Evolutionary conservation across 2,888 invertebrate genomes (phyloP).

Genomic region (Caenorhabditis sulstoni): DNA sequence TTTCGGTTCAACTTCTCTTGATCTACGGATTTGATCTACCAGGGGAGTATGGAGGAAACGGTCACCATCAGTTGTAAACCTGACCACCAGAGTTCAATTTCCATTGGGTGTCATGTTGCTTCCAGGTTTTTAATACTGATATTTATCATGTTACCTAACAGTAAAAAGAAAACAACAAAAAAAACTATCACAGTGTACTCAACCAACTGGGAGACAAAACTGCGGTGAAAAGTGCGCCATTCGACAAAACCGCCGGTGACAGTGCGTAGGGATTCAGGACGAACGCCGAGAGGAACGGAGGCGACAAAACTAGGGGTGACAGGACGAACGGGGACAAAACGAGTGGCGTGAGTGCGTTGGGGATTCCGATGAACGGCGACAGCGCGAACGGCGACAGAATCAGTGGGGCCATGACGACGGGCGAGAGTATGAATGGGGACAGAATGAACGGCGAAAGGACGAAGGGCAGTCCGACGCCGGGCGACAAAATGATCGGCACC

Average conservation of each 20-base stretch:
- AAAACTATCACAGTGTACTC: conserved; percentile 50
- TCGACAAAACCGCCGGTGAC: conserved; percentile 62
- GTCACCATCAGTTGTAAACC: no score
- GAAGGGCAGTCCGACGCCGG: conserved; percentile 58
- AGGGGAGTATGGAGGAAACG: no score
- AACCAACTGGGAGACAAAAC: conserved; percentile 66
- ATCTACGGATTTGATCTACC: no score
- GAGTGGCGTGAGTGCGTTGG: conserved; percentile 57
- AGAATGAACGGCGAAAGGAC: conserved; percentile 68
- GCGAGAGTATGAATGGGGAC: conserved; percentile 64
- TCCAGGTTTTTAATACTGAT: no score
- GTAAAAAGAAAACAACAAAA: conserved; percentile 4
- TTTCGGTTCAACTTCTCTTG: no score
- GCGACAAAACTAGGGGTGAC: conserved; percentile 66
- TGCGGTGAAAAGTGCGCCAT: conserved; percentile 62
- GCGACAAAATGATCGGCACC: conserved; percentile 61
- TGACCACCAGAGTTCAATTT: no score
- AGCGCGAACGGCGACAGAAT: conserved; percentile 63
- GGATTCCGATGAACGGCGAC: conserved; percentile 63
- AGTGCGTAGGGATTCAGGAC: conserved; percentile 63
- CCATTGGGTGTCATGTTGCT: no score
- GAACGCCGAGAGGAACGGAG: conserved; percentile 59
- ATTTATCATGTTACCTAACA: no score
- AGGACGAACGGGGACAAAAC: conserved; percentile 68
- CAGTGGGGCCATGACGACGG: conserved; percentile 58